These are phyloP conservation scores for Dipodomys ordii DNA, from an alignment of 2,113 vertebrate genomes.

Conservation along the genomic window DNA sequence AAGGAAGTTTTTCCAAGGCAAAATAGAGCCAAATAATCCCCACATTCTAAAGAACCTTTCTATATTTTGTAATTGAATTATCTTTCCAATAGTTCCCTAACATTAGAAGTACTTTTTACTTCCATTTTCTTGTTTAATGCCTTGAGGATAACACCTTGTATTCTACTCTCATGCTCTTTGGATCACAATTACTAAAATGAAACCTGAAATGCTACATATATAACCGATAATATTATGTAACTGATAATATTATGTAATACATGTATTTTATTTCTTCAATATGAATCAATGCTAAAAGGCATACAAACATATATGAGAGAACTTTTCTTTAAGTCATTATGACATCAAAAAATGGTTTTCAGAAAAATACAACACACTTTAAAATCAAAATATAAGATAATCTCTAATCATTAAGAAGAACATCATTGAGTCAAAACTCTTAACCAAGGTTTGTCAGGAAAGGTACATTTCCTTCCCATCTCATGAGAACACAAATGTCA, in stretches of 20 bases:
- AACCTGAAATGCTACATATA: not conserved
- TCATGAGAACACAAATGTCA: not conserved
- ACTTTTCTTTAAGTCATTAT: not conserved
- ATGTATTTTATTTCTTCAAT: not conserved
- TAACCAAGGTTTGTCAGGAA: not conserved
- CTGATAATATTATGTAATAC: not conserved
- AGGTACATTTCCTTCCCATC: not conserved
- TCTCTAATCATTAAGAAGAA: not conserved
- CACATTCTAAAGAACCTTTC: not conserved
- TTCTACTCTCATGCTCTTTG: not conserved
- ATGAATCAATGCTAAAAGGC: not conserved
- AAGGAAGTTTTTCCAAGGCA: not conserved
- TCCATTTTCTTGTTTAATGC: not conserved
- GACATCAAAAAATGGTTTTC: not conserved
- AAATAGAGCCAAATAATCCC: not conserved
- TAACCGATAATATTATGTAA: not conserved
- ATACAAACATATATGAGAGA: not conserved
- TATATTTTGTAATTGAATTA: not conserved
- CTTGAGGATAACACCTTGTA: not conserved
- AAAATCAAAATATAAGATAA: not conserved
- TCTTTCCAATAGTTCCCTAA: not conserved
- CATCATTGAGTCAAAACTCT: not conserved
- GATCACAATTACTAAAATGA: not conserved
- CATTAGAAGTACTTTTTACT: not conserved
- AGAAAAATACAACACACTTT: not conserved